phyloP scores from a whole-genome alignment of 2,113 vertebrate genomes.

The Paratilapia polleni region DNA sequence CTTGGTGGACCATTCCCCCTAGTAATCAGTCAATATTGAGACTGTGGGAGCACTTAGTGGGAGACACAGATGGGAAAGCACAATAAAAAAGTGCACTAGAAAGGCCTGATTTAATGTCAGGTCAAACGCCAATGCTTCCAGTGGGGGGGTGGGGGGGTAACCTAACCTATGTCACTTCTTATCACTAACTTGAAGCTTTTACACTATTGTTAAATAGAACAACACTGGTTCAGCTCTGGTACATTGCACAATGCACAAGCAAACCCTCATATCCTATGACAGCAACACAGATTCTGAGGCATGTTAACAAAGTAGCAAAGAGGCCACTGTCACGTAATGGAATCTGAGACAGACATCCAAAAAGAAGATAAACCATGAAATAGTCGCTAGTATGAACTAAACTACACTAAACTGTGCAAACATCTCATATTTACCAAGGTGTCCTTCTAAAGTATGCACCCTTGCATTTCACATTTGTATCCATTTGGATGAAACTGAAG shows the following conservation, averaged over 20 bases:
- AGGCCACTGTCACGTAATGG: background rate
- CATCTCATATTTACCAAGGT: constrained; percentile 22
- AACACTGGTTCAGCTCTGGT: background rate
- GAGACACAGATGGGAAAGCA: constrained; percentile 24
- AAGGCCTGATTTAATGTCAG: constrained; percentile 27
- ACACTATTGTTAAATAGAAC: constrained; percentile 3
- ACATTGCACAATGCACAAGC: background rate
- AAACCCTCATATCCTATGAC: background rate
- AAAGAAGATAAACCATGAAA: constrained; percentile 12
- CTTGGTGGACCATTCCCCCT: background rate
- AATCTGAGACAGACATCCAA: background rate
- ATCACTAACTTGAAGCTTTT: constrained; percentile 6
- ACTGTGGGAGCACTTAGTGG: constrained; percentile 49
- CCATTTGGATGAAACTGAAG: constrained; percentile 25
- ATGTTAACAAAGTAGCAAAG: background rate
- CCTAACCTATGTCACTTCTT: background rate
- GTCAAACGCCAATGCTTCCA: background rate
- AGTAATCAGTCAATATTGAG: constrained; percentile 47
- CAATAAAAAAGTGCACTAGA: constrained; percentile 11
- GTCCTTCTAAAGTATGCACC: background rate
- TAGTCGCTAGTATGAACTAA: constrained; percentile 3
- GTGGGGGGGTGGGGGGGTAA: constrained; percentile 8
- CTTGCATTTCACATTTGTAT: constrained; percentile 1
- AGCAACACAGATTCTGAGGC: constrained; percentile 1
- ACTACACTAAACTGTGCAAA: constrained; percentile 17